phyloP scores from a whole-genome alignment of 2,888 invertebrate species.

The Mesochorus sp. region DNA sequence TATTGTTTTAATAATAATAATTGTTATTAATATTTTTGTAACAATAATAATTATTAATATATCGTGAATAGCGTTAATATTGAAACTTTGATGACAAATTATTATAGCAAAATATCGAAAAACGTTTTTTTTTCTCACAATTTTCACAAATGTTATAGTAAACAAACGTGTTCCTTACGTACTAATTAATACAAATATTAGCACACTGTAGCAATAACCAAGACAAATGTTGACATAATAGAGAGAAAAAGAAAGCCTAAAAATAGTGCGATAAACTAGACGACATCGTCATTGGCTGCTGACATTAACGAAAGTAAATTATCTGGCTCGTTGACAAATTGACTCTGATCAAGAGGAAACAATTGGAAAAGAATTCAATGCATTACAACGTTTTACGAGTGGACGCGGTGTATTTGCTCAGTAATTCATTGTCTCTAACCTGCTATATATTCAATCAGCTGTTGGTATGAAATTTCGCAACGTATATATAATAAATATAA shows the following conservation, averaged over 20 bases:
- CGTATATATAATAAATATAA: too few species aligned
- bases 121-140: too few species aligned
- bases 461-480: conserved; percentile 31
- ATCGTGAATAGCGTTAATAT: too few species aligned
- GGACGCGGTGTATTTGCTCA: background rate
- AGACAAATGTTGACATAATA: background rate
- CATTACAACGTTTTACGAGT: too few species aligned
- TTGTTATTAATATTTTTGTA: too few species aligned
- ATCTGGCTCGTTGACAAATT: conserved; percentile 34
- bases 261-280: conserved; percentile 2
- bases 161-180: too few species aligned
- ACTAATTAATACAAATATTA: too few species aligned
- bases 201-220: background rate
- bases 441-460: conserved; percentile 36
- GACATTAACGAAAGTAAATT: background rate
- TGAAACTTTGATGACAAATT: too few species aligned
- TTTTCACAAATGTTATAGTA: too few species aligned
- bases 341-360: conserved; percentile 12
- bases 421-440: background rate
- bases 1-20: too few species aligned
- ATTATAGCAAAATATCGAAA: too few species aligned
- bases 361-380: background rate
- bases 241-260: background rate
- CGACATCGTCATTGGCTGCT: background rate
- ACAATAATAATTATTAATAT: too few species aligned